Evolutionary conservation across 2,888 invertebrate genomes (phyloP).

Genomic region (Diachrysia chrysitis): DNA sequence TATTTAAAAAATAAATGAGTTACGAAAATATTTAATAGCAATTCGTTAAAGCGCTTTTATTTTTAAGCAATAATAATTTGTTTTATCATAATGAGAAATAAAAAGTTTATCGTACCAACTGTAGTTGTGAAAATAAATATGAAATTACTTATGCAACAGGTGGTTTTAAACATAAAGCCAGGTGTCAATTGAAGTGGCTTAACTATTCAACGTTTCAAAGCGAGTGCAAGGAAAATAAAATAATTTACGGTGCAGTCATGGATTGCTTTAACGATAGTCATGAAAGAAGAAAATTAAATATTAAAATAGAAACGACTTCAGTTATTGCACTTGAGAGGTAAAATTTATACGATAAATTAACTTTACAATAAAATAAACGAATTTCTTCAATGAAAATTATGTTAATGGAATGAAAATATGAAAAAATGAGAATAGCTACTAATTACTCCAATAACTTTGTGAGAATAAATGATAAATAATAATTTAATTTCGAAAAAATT

Average conservation of each 20-base stretch:
- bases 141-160: not conserved
- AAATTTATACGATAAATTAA: not conserved
- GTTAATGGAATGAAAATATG: too few species aligned
- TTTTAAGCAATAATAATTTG: not conserved
- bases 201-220: constrained; percentile 8
- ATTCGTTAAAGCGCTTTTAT: not conserved
- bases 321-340: not conserved
- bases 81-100: not conserved
- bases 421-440: too few species aligned
- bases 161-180: not conserved
- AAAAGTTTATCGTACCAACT: not conserved
- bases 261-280: constrained; percentile 17
- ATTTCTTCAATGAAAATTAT: too few species aligned
- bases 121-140: not conserved
- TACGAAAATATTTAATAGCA: too few species aligned
- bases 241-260: constrained; percentile 31
- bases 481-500: too few species aligned
- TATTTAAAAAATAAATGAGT: too few species aligned
- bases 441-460: too few species aligned
- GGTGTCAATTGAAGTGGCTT: not conserved
- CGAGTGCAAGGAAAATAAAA: constrained; percentile 42
- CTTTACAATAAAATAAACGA: too few species aligned
- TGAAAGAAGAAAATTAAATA: constrained; percentile 5
- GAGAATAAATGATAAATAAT: too few species aligned
- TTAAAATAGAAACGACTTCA: not conserved